Evolutionary conservation across 2,797 vertebrate species (phyloP).

Genomic region (Alauda arvensis): DNA sequence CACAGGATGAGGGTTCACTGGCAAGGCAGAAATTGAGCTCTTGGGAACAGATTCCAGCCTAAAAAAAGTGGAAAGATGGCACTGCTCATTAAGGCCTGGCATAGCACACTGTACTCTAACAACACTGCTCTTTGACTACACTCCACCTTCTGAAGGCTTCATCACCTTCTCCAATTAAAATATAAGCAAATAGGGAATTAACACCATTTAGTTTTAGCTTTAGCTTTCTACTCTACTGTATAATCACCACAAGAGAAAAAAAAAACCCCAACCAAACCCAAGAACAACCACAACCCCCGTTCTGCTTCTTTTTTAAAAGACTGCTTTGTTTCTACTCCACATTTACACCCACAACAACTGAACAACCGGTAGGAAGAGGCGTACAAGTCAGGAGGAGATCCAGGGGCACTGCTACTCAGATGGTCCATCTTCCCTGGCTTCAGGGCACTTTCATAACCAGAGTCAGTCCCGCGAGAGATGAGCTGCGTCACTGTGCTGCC

Average conservation of each 20-base stretch:
- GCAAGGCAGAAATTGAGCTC: slow-evolving; percentile 77
- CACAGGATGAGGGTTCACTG: slow-evolving; percentile 82
- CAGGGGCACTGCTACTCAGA: slow-evolving; percentile 87
- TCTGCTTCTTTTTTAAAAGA: background rate
- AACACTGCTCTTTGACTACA: background rate
- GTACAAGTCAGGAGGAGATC: slow-evolving; percentile 93
- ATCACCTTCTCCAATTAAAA: background rate
- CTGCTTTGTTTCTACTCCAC: background rate
- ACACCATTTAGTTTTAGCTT: background rate
- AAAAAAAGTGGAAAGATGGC: background rate
- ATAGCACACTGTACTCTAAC: background rate
- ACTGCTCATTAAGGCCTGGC: background rate
- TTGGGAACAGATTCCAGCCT: slow-evolving; percentile 86
- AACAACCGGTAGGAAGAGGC: slow-evolving; percentile 51
- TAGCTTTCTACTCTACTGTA: background rate
- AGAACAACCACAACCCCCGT: no score
- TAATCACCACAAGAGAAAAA: background rate
- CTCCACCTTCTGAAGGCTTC: background rate
- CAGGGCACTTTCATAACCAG: slow-evolving; percentile 81
- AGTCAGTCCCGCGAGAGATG: slow-evolving; percentile 88
- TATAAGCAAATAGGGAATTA: background rate
- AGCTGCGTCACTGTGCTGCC: slow-evolving; percentile 83
- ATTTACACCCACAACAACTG: background rate
- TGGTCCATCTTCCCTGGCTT: slow-evolving; percentile 89
- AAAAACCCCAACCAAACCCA: background rate